Base-by-base conservation (phyloP, 2,888 invertebrate genomes). In the Allacma fusca region DNA sequence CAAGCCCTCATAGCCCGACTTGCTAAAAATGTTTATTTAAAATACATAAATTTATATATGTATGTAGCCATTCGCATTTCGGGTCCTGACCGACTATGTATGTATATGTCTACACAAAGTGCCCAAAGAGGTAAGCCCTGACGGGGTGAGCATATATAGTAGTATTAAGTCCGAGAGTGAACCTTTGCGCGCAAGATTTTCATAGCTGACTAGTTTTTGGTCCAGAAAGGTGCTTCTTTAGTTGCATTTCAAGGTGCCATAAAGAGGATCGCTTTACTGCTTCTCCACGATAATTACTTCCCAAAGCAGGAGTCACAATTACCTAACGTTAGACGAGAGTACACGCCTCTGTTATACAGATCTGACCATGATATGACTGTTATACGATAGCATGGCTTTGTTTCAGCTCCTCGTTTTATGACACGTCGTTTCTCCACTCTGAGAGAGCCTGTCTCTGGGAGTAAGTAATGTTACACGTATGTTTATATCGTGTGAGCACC, bases 381-480 rank as follows among this genome's bases (percentile, higher is more conserved):
- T 80, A 80, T 77, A 79, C 74, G 81, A 81, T 81, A 80, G 65
- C 64, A 23, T 74, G 77, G 78, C 75, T 81, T 82, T 83, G 81
- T 82, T 83, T 82, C 80, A 82, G 80, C 82, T 82, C 81, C 80
- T 82, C 80, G 81, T 83, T 82, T 83, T 83, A 83, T 82, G 82
- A 81, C 81, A 80, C 80, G 75, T 78, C 78, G 62, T 80, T 74
- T 34, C 68, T 73, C 69, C 43, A 59, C 62, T 43, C 50, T 62
- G 19, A 76, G 59, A 13, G 7, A 40, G 40, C 62, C 57, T 44
- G 69, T 26, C 64, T 40, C 19, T 72, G 4, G 26, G 13, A 40
- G 40, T 40, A 40, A 40, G 40, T 40, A 40, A 40, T 40, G 40
- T 40, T 40, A 40, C 13, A 13, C 5, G 40, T 40, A 40, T n/a